Conservation (phyloP, 2,113 vertebrate genomes). For the Hydrochoerus hydrochaeris region DNA sequence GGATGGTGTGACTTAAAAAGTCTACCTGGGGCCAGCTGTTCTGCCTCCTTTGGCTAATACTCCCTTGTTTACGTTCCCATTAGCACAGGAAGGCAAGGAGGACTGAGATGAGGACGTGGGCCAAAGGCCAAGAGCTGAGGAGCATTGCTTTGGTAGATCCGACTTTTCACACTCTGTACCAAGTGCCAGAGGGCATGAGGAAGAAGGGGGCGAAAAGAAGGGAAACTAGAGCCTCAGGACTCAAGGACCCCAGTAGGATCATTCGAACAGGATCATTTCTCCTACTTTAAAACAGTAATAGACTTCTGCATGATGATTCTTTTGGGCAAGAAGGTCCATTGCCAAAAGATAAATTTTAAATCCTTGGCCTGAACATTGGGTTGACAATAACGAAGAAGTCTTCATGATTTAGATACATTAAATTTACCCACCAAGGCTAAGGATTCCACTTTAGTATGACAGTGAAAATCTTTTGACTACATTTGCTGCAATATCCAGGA, state of each 20-base stretch:
- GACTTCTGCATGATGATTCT: neutral
- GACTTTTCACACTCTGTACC: neutral
- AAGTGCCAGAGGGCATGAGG: neutral
- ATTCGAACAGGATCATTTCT: neutral
- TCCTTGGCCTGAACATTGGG: neutral
- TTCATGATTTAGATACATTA: neutral
- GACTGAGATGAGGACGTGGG: neutral
- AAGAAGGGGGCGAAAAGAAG: neutral
- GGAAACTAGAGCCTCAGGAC: neutral
- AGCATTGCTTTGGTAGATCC: neutral
- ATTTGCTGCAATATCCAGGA: neutral
- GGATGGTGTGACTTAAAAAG: neutral
- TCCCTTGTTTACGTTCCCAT: neutral
- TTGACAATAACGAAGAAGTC: neutral
- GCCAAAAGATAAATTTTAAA: slow-evolving; percentile 13
- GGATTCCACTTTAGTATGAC: neutral
- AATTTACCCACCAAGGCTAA: neutral
- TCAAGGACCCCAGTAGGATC: neutral
- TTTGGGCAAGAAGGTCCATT: neutral
- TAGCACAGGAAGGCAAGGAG: neutral
- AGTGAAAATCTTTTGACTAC: neutral
- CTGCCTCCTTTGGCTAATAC: neutral
- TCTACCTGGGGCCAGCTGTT: neutral
- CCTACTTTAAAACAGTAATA: neutral
- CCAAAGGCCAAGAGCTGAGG: neutral